These are phyloP conservation scores for Megaptera novaeangliae DNA, from an alignment of 2,113 vertebrate genomes.

Conservation along the genomic window DNA sequence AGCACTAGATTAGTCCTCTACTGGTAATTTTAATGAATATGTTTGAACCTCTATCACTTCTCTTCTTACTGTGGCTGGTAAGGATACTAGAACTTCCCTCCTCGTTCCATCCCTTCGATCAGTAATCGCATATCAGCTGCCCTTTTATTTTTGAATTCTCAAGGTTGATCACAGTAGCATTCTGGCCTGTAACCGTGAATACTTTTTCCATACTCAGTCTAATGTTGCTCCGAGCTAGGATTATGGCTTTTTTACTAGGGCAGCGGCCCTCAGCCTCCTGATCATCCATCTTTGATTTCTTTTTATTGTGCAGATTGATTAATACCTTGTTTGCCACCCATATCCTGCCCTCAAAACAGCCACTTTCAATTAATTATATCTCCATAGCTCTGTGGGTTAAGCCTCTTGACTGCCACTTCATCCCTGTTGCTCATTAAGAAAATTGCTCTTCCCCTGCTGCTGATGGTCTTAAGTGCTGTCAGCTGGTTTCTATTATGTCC, in stretches of 20 bases:
- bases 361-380: background rate
- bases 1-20: background rate
- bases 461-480: background rate
- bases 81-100: background rate
- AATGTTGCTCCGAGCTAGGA: background rate
- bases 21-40: background rate
- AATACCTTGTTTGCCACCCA: background rate
- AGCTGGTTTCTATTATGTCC: background rate
- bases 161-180: background rate
- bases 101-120: background rate
- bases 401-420: background rate
- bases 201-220: background rate
- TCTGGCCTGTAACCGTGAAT: background rate
- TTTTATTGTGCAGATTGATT: background rate
- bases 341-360: background rate
- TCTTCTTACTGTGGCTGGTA: background rate
- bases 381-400: background rate
- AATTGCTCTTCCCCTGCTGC: background rate
- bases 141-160: background rate
- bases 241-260: background rate
- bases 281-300: background rate
- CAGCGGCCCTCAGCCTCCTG: background rate
- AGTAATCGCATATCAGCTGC: background rate
- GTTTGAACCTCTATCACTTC: background rate
- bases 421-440: background rate